phyloP scores from a whole-genome alignment of 2,797 vertebrate species.

The Xerus rutilus region DNA sequence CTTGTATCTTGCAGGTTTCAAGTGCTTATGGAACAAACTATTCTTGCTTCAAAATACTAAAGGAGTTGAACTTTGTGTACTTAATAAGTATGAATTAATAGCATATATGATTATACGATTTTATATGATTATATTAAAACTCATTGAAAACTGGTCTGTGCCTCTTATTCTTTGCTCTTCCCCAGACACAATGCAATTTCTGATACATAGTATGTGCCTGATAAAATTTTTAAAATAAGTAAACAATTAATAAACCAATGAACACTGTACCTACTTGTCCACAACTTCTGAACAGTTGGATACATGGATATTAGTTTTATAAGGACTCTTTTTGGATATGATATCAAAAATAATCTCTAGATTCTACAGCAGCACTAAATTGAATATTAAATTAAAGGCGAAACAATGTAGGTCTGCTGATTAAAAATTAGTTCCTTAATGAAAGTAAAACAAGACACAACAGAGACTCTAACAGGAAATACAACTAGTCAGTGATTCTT shows the following conservation, averaged over 20 bases:
- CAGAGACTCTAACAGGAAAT: background rate
- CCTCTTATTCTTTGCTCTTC: background rate
- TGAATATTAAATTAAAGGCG: background rate
- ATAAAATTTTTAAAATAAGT: constrained; percentile 5
- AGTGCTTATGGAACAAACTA: constrained; percentile 24
- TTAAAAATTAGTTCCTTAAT: constrained; percentile 31
- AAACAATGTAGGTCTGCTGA: background rate
- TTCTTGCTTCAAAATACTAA: constrained; percentile 9
- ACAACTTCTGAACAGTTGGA: background rate
- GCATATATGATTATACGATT: background rate
- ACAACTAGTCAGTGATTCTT: background rate
- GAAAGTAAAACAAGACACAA: background rate
- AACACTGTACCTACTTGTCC: background rate
- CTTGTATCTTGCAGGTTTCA: background rate
- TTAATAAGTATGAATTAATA: constrained; percentile 2
- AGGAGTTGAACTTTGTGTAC: background rate
- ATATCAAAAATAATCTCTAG: background rate
- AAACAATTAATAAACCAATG: background rate
- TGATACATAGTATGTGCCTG: background rate
- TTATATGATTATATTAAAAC: background rate
- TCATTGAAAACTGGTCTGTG: background rate
- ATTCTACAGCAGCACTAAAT: background rate
- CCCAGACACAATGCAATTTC: background rate
- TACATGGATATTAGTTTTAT: background rate
- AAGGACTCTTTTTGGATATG: background rate